These are phyloP conservation scores for Tenthredo notha DNA, from an alignment of 2,888 invertebrate species.

Conservation along the genomic window DNA sequence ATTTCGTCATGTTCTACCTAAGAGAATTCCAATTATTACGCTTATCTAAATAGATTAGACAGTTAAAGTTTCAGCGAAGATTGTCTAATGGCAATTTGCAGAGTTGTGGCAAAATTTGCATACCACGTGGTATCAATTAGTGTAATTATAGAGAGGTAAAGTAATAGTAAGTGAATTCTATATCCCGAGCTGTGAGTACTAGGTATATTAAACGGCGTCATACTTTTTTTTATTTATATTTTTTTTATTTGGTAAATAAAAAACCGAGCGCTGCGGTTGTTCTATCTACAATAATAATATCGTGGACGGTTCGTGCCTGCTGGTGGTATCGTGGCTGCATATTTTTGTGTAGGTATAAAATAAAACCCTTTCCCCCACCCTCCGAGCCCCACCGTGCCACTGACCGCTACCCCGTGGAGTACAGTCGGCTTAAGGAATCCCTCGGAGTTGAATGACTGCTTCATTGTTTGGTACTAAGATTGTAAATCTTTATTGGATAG, in stretches of 20 bases:
- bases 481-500: conserved; percentile 11
- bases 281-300: conserved; percentile 21
- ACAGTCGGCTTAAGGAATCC: conserved; percentile 36
- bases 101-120: neutral
- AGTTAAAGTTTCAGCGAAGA: neutral
- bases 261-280: neutral
- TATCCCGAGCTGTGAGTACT: neutral
- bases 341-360: conserved; percentile 53
- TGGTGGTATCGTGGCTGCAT: conserved; percentile 46
- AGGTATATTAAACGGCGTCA: neutral
- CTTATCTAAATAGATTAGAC: neutral
- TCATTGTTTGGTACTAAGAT: conserved; percentile 10
- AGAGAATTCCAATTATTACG: neutral
- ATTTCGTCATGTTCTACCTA: neutral
- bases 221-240: neutral
- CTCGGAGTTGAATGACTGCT: conserved; percentile 21
- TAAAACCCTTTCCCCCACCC: conserved; percentile 53
- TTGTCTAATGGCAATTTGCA: neutral
- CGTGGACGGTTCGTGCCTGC: conserved; percentile 42
- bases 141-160: neutral
- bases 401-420: conserved; percentile 51
- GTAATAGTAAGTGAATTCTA: neutral
- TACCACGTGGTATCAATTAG: neutral
- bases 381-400: conserved; percentile 51
- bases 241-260: neutral